A percentile compares a stretch with the other conserved stretches of the same genome.
These are phyloP conservation scores for Cosmopolites sordidus DNA, from an alignment of 2,888 invertebrate genomes.

Conservation along the genomic window DNA sequence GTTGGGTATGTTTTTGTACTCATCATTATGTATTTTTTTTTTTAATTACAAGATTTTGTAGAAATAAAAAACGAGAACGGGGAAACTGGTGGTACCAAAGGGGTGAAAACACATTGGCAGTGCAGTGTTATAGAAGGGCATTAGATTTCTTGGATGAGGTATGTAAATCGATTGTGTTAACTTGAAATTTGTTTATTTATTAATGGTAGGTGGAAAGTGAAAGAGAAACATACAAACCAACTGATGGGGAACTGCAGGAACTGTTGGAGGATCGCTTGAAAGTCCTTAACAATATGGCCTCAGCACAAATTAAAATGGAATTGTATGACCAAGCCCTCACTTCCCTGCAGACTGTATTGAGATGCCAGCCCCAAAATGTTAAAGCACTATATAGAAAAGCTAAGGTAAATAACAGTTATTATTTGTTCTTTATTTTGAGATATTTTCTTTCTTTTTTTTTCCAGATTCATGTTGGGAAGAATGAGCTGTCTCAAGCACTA, in stretches of 20 bases:
- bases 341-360: slow-evolving; percentile 77
- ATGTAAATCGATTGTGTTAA: slow-evolving; percentile 33
- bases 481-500: slow-evolving; percentile 68
- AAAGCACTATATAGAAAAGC: slow-evolving; percentile 89
- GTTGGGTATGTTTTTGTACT: slow-evolving; percentile 64
- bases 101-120: slow-evolving; percentile 73
- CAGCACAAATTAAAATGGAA: slow-evolving; percentile 84
- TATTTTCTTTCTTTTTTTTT: slow-evolving; percentile 20
- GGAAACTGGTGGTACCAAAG: slow-evolving; percentile 91
- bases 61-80: slow-evolving; percentile 72
- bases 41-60: slow-evolving; percentile 44
- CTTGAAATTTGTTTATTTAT: not conserved
- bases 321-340: slow-evolving; percentile 80
- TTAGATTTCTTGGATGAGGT: slow-evolving; percentile 75
- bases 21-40: not conserved
- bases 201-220: slow-evolving; percentile 5
- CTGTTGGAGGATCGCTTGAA: slow-evolving; percentile 76
- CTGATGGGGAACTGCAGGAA: slow-evolving; percentile 56
- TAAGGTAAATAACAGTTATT: slow-evolving; percentile 48
- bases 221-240: not conserved
- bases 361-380: slow-evolving; percentile 81
- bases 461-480: slow-evolving; percentile 63
- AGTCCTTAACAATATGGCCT: slow-evolving; percentile 89
- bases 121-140: slow-evolving; percentile 82
- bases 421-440: slow-evolving; percentile 2